A percentile compares a stretch with the other conserved stretches of the same genome.
Evolutionary conservation across 2,113 vertebrate genomes (phyloP).

Genomic region (Cichladusa arquata): DNA sequence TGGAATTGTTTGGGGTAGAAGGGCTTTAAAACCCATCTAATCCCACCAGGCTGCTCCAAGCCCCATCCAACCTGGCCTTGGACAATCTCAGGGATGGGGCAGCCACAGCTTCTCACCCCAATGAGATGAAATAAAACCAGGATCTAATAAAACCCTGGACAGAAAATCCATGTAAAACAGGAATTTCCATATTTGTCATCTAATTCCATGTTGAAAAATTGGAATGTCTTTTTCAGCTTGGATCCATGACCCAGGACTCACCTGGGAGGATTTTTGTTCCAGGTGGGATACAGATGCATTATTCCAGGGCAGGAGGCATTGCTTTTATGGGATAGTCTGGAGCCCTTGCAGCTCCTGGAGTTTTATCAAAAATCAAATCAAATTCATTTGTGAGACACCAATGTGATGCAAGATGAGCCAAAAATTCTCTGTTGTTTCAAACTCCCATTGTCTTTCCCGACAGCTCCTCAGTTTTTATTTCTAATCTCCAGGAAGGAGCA

Average conservation of each 20-base stretch:
- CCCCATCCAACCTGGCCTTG: accelerated
- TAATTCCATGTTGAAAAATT: background rate
- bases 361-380: background rate
- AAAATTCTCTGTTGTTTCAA: background rate
- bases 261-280: background rate
- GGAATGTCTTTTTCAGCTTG: background rate
- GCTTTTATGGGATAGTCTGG: background rate
- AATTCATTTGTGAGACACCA: background rate
- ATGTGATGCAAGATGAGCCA: background rate
- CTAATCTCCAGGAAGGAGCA: background rate
- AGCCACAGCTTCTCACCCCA: background rate
- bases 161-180: background rate
- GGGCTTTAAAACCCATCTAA: background rate
- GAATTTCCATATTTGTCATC: background rate
- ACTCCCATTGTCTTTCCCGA: background rate
- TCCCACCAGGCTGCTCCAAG: background rate
- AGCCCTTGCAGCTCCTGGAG: background rate
- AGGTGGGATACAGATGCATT: background rate
- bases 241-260: background rate
- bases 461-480: background rate
- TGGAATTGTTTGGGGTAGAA: background rate
- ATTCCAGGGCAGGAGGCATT: background rate
- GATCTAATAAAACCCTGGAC: background rate
- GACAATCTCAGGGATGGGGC: background rate
- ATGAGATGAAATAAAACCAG: background rate